Base-by-base conservation (phyloP, 2,888 invertebrate genomes). In the Carcina quercana region DNA sequence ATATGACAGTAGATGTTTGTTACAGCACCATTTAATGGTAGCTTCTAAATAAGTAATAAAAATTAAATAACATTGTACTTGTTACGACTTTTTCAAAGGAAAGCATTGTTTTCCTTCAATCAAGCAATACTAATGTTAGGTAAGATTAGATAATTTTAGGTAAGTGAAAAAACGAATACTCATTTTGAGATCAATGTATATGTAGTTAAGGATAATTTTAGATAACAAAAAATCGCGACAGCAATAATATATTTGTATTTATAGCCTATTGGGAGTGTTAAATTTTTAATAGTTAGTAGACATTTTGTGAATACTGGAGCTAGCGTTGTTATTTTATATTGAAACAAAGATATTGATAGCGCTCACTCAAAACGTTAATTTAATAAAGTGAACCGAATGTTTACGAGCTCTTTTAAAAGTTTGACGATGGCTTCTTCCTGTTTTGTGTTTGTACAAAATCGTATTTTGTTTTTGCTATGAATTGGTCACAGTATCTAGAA, bases 201-300 rank as follows among this genome's bases (percentile, higher is more conserved):
- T 74, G 70, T 71, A 74, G 57, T 52, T 63, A 64, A 63, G 58
- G 40, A 46, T 48, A 51, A 59, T 49, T 50, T 51, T 63, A 62
- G 63, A 39, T 58, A 60, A 55, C 30, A 32, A 65, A n/a, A 67
- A 64, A 70, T 72, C 75, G 79, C 82, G 63, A 79, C 80, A 83
- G 83, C 82, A 83, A 83, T 83, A 83, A 82, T 79, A 78, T 78
- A 80, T 79, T 79, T 83, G 82, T 83, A 82, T 79, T 73, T 75
- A 76, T 69, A 76, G 80, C 80, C n/a, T 80, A 82, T 74, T 71
- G 80, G n/a, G n/a, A 75, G 80, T 76, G 79, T 80, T 79, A 73
- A 78, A 78, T 75, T 75, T 80, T 78, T 73, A 75, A 74, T 76
- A 78, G 75, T 69, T 61, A 59, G 65, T 80, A 78, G 76, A 63